Evolutionary conservation across 2,113 vertebrate genomes (phyloP).

Genomic region (pig (Sus scrofa)): DNA sequence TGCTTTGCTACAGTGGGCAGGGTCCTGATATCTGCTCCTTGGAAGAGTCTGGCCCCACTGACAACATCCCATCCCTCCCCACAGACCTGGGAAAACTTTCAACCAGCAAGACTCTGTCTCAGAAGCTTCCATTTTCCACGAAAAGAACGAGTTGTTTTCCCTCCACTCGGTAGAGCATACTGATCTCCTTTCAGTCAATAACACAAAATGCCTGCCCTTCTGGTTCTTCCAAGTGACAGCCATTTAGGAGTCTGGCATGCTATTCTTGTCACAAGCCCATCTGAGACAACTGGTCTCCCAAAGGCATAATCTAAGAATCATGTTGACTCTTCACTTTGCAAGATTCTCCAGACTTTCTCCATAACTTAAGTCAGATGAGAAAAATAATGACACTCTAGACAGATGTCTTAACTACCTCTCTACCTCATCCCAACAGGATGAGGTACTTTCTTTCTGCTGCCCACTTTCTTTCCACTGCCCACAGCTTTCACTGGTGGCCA

Average conservation of each 20-base stretch:
- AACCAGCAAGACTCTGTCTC: neutral
- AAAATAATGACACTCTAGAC: neutral
- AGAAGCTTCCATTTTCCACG: neutral
- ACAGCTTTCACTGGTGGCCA: no score
- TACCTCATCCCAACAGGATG: no score
- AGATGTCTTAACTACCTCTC: neutral
- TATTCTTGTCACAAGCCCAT: neutral
- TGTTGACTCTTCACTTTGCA: neutral
- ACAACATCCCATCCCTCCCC: neutral
- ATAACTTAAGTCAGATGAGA: neutral
- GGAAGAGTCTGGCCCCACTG: accelerated
- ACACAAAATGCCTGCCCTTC: neutral
- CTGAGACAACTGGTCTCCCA: neutral
- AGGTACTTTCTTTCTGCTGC: no score
- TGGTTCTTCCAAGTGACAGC: neutral
- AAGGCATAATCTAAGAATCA: neutral
- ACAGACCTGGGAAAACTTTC: neutral
- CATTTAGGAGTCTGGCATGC: neutral
- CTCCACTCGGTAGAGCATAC: neutral
- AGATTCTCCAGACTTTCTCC: neutral
- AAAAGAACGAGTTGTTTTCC: neutral
- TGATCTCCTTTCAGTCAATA: neutral
- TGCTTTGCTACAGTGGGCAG: accelerated
- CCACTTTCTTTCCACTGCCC: no score
- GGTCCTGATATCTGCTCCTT: accelerated